Base-by-base conservation (phyloP, 2,113 vertebrate species). In the Ceratotherium simum region DNA sequence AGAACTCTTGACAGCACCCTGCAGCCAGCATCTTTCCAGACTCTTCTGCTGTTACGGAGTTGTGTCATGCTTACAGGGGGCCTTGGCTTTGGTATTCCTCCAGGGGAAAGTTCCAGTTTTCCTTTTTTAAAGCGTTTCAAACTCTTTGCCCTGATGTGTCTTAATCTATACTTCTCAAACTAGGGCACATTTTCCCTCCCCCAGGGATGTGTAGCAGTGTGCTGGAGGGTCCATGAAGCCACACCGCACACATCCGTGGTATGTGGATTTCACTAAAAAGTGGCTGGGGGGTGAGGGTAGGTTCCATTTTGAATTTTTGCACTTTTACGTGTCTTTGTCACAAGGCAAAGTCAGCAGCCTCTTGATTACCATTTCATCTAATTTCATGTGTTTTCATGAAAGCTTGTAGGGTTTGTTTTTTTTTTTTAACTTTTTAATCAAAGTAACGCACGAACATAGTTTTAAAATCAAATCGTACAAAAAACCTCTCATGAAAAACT, bases 401-500 rank as follows among this genome's bases (percentile, higher is more conserved):
- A 90, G 51, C 36, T 86, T 73, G 39, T 69, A 58, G 78, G 27
- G 21, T 51, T 33, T n/a, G 39, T 39, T 39, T 39, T 39, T 39
- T 58, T 86, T 73, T 82, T 76, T 60, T 2, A n/a, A 86, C 25
- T 48, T 83, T 82, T 90, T 85, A 92, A 89, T 92, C 73, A 62
- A 95, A 87, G 39, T 82, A 84, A 90, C 72, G 8, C 46, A 72
- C 58, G 64, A 82, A 56, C 56, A 90, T 21, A 69, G 64, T 87
- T 92, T 96, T 79, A 64, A 97, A 96, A 83, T 80, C 70, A 93
- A 93, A 80, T 84, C 16, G 31, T 13, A 56, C 56, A 56, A 91
- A 79, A 86, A 69, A 8, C 6, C 62, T 62, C 27, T 54, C 84
- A 69, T 85, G 62, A 92, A 56, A 91, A 78, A 21, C 18, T 10